A percentile compares a stretch with the other conserved stretches of the same genome.
phyloP scores from a whole-genome alignment of 2,113 vertebrate genomes.

The Scomber colias region DNA sequence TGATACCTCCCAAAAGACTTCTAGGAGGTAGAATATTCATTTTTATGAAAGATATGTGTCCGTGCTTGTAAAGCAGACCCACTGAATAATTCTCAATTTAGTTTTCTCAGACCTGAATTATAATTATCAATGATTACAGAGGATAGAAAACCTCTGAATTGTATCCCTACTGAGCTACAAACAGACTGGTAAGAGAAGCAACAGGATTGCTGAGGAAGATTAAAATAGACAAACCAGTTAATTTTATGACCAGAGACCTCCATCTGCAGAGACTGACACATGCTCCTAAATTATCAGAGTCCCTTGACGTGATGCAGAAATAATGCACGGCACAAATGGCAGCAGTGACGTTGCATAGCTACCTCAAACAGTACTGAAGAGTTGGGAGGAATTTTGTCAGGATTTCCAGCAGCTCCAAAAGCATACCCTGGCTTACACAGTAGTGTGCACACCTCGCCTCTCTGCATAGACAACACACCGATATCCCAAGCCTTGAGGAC shows the following conservation, averaged over 20 bases:
- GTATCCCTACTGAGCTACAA: slow-evolving; percentile 9
- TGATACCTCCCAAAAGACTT: background rate
- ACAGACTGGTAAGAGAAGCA: slow-evolving; percentile 2
- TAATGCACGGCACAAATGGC: slow-evolving; percentile 13
- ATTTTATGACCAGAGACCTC: slow-evolving; percentile 75
- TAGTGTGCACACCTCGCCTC: slow-evolving; percentile 91
- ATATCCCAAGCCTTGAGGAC: slow-evolving; percentile 97
- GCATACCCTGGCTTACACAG: slow-evolving; percentile 94
- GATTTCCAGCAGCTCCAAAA: slow-evolving; percentile 90
- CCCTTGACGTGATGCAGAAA: background rate
- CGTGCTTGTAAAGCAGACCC: background rate
- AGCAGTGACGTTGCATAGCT: slow-evolving; percentile 14
- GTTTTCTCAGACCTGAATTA: slow-evolving; percentile 4
- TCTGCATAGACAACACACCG: slow-evolving; percentile 93
- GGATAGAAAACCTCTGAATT: slow-evolving; percentile 1
- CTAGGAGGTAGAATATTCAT: background rate
- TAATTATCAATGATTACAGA: slow-evolving; percentile 26
- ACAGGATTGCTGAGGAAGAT: slow-evolving; percentile 18
- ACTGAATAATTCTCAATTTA: background rate
- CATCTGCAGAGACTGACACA: slow-evolving; percentile 21
- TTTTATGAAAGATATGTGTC: background rate
- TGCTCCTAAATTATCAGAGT: slow-evolving; percentile 34
- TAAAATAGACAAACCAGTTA: slow-evolving; percentile 48
- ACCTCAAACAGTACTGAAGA: slow-evolving; percentile 93
- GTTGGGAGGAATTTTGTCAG: slow-evolving; percentile 93